phyloP scores from a whole-genome alignment of 2,888 invertebrate species.

The Hirtodrosophila trivittata region DNA sequence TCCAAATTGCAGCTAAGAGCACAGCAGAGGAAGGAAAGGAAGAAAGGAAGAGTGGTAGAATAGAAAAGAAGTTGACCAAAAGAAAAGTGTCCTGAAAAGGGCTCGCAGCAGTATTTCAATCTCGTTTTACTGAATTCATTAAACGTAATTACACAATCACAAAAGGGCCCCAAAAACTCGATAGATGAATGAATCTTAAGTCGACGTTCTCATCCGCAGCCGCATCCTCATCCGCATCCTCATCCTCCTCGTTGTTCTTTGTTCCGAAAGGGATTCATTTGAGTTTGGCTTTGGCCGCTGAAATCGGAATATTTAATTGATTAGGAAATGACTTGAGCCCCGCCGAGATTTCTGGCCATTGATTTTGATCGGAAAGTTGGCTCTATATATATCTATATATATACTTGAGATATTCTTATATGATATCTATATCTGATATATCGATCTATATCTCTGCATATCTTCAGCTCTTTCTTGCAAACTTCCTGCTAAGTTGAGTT shows the following conservation, averaged over 20 bases:
- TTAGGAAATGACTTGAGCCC: slow-evolving; percentile 69
- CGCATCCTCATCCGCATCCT: background rate
- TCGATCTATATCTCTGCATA: no score
- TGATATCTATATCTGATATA: no score
- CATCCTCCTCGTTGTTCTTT: slow-evolving; percentile 16
- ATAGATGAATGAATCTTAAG: slow-evolving; percentile 48
- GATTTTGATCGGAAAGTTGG: slow-evolving; percentile 20
- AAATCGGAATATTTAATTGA: slow-evolving; percentile 77
- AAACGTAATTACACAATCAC: slow-evolving; percentile 73
- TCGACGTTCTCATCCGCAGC: slow-evolving; percentile 4
- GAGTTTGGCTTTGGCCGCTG: slow-evolving; percentile 21
- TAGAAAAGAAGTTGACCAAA: slow-evolving; percentile 17
- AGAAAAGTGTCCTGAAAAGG: slow-evolving; percentile 22
- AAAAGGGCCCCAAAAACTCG: slow-evolving; percentile 47
- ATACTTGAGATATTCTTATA: no score
- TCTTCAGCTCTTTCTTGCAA: no score
- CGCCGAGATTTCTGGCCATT: slow-evolving; percentile 40
- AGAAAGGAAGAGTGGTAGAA: slow-evolving; percentile 4
- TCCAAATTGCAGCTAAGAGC: slow-evolving; percentile 27
- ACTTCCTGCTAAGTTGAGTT: no score
- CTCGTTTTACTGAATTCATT: slow-evolving; percentile 70
- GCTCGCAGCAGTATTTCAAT: slow-evolving; percentile 56
- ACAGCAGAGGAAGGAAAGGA: background rate
- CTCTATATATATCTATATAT: slow-evolving; percentile 1
- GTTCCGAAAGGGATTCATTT: slow-evolving; percentile 43